Conservation (phyloP, 2,797 vertebrate species). For the Poecilia gillii region DNA sequence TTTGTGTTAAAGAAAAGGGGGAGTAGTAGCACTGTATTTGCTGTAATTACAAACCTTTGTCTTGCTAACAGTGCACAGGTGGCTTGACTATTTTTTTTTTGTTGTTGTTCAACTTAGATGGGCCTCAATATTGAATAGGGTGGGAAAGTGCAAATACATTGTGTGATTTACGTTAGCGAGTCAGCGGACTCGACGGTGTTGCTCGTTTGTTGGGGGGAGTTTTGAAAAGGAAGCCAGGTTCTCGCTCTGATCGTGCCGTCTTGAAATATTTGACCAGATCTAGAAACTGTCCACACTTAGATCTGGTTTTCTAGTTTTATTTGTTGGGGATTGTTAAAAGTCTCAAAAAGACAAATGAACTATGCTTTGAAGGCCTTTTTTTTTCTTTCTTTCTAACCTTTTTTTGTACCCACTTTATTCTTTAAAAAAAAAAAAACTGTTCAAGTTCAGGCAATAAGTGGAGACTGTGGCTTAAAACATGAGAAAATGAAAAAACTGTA, state of each 20-base stretch:
- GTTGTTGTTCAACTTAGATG: slow-evolving; percentile 10
- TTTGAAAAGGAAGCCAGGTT: background rate
- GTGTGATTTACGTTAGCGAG: slow-evolving; percentile 20
- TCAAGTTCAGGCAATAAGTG: slow-evolving; percentile 1
- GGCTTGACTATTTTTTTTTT: slow-evolving; percentile 11
- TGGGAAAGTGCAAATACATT: slow-evolving; percentile 38
- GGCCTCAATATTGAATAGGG: slow-evolving; percentile 31
- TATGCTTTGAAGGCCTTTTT: slow-evolving; percentile 29
- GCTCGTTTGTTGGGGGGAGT: slow-evolving; percentile 1
- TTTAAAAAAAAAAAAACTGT: background rate
- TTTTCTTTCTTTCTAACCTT: background rate
- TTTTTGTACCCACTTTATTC: slow-evolving; percentile 3
- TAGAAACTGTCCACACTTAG: slow-evolving; percentile 18
- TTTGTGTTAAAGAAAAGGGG: background rate
- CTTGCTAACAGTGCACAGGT: slow-evolving; percentile 19
- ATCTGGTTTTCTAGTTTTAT: slow-evolving; percentile 19
- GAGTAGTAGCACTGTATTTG: slow-evolving; percentile 41
- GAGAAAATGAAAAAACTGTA: background rate
- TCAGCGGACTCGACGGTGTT: slow-evolving; percentile 13
- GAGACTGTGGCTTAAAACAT: background rate
- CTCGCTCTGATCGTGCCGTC: slow-evolving; percentile 22
- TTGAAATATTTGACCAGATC: slow-evolving; percentile 34
- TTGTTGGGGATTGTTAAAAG: slow-evolving; percentile 1
- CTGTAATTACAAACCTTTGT: slow-evolving; percentile 36
- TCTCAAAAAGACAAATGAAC: slow-evolving; percentile 25